These are phyloP conservation scores for Chrysotoxum bicinctum DNA, from an alignment of 2,888 invertebrate genomes.

Conservation along the genomic window DNA sequence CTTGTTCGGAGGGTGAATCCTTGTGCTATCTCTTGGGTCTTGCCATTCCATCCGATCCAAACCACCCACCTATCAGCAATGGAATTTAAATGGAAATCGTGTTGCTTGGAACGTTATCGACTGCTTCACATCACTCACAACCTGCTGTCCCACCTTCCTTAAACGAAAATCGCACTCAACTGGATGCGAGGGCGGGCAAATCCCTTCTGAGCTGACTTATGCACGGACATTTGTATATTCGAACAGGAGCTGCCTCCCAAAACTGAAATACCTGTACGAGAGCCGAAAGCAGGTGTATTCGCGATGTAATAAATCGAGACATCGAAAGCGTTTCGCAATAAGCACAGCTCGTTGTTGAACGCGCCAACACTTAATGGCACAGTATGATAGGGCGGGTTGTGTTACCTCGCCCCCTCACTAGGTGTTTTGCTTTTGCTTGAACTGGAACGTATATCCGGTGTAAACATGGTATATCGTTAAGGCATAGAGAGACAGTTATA, in stretches of 20 bases:
- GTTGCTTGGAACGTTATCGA: constrained; percentile 68
- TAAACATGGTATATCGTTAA: constrained; percentile 50
- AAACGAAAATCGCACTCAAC: constrained; percentile 60
- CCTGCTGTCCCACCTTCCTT: constrained; percentile 35
- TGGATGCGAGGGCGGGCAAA: constrained; percentile 19
- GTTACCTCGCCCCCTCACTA: not conserved
- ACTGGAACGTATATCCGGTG: constrained; percentile 64
- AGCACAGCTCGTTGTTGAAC: constrained; percentile 35
- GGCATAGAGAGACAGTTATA: constrained; percentile 2
- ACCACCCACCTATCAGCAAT: constrained; percentile 65
- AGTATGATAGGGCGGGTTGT: not conserved
- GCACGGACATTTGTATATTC: constrained; percentile 63
- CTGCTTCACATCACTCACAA: constrained; percentile 62
- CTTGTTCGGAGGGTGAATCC: constrained; percentile 34
- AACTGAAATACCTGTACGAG: not conserved
- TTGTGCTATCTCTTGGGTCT: constrained; percentile 24
- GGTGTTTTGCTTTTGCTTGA: constrained; percentile 27
- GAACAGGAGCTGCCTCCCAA: not conserved
- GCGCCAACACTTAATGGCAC: constrained; percentile 15
- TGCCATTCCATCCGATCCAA: not conserved
- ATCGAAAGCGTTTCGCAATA: constrained; percentile 56
- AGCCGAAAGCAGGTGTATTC: constrained; percentile 60
- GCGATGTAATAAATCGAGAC: constrained; percentile 68
- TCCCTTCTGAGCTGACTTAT: constrained; percentile 69
- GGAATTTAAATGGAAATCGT: constrained; percentile 71